Evolutionary conservation across 2,113 vertebrate species (phyloP).

Genomic region (Rissa tridactyla): DNA sequence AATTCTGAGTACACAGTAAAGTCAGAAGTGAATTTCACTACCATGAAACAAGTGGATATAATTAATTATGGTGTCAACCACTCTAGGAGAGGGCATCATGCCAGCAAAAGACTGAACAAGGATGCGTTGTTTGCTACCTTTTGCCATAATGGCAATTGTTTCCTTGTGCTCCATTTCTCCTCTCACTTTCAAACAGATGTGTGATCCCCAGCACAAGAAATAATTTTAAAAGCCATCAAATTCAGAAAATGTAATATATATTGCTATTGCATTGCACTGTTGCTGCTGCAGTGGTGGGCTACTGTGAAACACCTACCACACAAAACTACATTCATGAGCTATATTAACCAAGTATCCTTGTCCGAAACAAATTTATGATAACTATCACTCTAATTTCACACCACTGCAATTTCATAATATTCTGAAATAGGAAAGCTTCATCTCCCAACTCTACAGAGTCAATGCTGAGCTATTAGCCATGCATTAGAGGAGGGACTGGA

Average conservation of each 20-base stretch:
- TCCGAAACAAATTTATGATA: conserved; percentile 11
- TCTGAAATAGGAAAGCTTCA: conserved; percentile 26
- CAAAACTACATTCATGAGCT: not conserved
- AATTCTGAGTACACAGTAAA: conserved; percentile 16
- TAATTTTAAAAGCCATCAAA: conserved; percentile 31
- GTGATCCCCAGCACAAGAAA: not conserved
- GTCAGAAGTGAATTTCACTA: conserved; percentile 42
- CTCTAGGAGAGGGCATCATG: not conserved
- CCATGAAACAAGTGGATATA: conserved; percentile 44
- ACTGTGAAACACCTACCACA: not conserved
- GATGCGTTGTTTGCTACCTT: not conserved
- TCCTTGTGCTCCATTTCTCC: not conserved
- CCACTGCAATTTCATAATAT: conserved; percentile 44
- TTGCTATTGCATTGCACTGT: not conserved
- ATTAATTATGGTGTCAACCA: conserved; percentile 68
- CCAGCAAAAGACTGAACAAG: not conserved
- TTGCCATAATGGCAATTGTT: not conserved
- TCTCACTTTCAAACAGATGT: not conserved
- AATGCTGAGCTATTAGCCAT: conserved; percentile 45
- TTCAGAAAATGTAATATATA: not conserved
- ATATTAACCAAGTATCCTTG: not conserved
- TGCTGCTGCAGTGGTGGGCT: not conserved
- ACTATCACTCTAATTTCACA: conserved; percentile 65
- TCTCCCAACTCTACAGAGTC: not conserved
- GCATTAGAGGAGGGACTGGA: conserved; percentile 51